Percentiles rank a stretch among this genome's conserved stretches.
These are phyloP conservation scores for Sussaba pulchella DNA, from an alignment of 2,888 invertebrate genomes.

Conservation along the genomic window DNA sequence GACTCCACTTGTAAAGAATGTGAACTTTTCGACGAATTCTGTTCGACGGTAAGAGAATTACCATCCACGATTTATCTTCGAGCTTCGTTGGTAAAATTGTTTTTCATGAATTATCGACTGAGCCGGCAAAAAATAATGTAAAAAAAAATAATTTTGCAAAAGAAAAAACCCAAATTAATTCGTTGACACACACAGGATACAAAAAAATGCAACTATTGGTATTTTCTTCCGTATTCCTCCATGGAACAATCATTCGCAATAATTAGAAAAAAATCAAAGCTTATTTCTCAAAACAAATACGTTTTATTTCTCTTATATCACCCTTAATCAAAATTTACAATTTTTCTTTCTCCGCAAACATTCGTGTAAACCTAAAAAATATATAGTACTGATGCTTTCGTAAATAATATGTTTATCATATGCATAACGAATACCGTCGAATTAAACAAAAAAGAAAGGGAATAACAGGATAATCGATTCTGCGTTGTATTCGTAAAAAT, in stretches of 20 bases:
- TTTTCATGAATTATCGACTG: too few relatives aligned
- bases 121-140: too few relatives aligned
- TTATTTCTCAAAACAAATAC: conserved; percentile 64
- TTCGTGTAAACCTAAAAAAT: conserved; percentile 79
- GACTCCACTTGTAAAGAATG: too few relatives aligned
- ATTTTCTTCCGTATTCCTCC: background rate
- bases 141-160: too few relatives aligned
- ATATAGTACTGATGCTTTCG: conserved; percentile 71
- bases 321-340: conserved; percentile 83
- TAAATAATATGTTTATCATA: conserved; percentile 76
- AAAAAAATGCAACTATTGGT: background rate
- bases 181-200: background rate
- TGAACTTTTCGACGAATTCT: too few relatives aligned
- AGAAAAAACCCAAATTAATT: too few relatives aligned
- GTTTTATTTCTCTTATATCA: conserved; percentile 78
- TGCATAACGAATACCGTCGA: conserved; percentile 66
- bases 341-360: conserved; percentile 74
- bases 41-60: too few relatives aligned
- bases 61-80: too few relatives aligned
- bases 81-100: too few relatives aligned
- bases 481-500: conserved; percentile 56
- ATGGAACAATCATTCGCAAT: background rate
- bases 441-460: conserved; percentile 58
- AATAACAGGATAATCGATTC: conserved; percentile 77
- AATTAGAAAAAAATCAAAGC: background rate